Evolutionary conservation across 2,888 invertebrate genomes (phyloP).

Genomic region (Rotaria socialis): DNA sequence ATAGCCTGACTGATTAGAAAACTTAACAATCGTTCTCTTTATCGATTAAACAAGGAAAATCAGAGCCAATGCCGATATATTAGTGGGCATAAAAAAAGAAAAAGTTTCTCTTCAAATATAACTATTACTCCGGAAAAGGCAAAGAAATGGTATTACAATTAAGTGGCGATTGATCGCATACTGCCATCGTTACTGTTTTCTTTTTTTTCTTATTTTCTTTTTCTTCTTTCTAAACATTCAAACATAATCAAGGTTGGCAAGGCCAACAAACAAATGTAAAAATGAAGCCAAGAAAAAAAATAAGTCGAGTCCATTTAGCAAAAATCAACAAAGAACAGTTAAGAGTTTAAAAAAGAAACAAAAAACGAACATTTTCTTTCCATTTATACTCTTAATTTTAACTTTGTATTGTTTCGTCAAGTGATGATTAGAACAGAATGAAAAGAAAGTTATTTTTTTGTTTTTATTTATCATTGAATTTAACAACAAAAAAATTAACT

Average conservation of each 20-base stretch:
- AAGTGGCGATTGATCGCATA: background rate
- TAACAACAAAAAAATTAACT: no score
- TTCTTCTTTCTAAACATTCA: background rate
- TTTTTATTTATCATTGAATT: no score
- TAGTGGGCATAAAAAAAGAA: background rate
- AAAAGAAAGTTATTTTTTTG: no score
- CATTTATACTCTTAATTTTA: no score
- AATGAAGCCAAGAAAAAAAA: background rate
- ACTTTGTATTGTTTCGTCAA: no score
- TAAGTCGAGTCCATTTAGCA: background rate
- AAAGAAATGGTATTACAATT: background rate
- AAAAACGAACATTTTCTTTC: no score
- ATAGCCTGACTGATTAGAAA: no score
- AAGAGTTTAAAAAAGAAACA: background rate
- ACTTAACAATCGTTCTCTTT: no score
- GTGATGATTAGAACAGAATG: no score
- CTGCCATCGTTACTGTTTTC: slow-evolving; percentile 14
- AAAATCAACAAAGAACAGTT: background rate
- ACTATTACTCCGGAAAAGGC: background rate
- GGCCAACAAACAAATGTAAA: background rate
- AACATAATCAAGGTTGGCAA: slow-evolving; percentile 8
- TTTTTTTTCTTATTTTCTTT: background rate
- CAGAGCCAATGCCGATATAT: no score
- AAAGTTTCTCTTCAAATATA: background rate
- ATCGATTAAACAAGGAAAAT: no score